phyloP scores from a whole-genome alignment of 2,797 vertebrate species.

The Thunnus albacares region DNA sequence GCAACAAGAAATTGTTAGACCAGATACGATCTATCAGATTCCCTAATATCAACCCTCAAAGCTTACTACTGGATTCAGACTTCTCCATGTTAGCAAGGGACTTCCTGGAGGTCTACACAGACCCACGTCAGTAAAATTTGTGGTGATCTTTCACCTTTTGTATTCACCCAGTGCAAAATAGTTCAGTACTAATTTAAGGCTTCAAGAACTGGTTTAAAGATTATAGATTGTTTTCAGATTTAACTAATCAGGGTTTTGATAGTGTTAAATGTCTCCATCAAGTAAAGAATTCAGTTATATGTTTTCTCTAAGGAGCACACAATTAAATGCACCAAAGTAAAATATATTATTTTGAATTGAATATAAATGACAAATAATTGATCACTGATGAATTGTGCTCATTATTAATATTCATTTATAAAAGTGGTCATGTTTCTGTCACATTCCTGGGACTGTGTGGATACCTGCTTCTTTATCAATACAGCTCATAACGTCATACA shows the following conservation, averaged over 20 bases:
- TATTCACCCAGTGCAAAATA: not conserved
- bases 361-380: too few relatives aligned
- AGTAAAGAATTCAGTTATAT: not conserved
- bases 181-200: too few relatives aligned
- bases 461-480: constrained; percentile 99
- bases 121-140: constrained; percentile 87
- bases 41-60: too few relatives aligned
- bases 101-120: constrained; percentile 92
- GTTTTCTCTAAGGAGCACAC: too few relatives aligned
- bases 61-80: too few relatives aligned
- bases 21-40: too few relatives aligned
- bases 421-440: constrained; percentile 26
- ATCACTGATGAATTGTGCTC: not conserved
- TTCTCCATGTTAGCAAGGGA: too few relatives aligned
- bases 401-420: not conserved
- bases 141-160: not conserved
- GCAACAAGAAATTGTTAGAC: too few relatives aligned
- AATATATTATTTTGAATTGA: too few relatives aligned
- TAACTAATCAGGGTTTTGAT: too few relatives aligned
- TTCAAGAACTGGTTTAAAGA: not conserved
- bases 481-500: constrained; percentile 98
- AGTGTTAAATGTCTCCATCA: not conserved
- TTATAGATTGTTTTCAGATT: too few relatives aligned
- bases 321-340: too few relatives aligned
- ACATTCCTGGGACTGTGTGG: constrained; percentile 97